Conservation (phyloP, 1,140 invertebrate genomes). For the Caenorhabditis briggsae region DNA sequence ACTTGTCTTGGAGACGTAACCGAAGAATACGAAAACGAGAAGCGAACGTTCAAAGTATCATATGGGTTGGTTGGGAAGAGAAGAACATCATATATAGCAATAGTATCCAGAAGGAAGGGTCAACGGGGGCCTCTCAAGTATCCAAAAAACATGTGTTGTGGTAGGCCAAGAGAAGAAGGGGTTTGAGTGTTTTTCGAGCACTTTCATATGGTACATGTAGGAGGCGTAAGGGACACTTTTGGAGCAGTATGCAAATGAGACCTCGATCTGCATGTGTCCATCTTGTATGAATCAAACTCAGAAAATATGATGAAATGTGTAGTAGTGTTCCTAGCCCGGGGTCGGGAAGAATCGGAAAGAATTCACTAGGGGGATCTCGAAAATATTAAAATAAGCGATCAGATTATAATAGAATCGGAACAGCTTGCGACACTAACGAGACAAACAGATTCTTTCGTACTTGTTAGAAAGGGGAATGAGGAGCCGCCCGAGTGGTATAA, state of each 20-base stretch:
- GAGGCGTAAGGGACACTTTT: background rate
- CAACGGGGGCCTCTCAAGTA: slow-evolving; percentile 11
- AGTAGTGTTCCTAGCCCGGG: background rate
- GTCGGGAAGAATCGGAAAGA: background rate
- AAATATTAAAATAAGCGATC: slow-evolving; percentile 48
- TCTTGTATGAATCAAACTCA: slow-evolving; percentile 51
- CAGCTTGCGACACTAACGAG: slow-evolving; percentile 50
- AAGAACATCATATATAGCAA: background rate
- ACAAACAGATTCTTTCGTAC: background rate
- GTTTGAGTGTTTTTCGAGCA: slow-evolving; percentile 48
- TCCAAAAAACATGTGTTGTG: slow-evolving; percentile 50
- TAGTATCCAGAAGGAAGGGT: slow-evolving; percentile 30
- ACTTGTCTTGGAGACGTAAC: slow-evolving; percentile 50
- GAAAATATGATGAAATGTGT: slow-evolving; percentile 52
- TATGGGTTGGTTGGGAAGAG: slow-evolving; percentile 14
- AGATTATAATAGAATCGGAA: slow-evolving; percentile 51
- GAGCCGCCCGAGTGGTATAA: background rate
- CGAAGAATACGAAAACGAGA: slow-evolving; percentile 2
- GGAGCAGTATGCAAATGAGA: slow-evolving; percentile 50
- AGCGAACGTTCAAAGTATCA: slow-evolving; percentile 43
- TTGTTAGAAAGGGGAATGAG: background rate
- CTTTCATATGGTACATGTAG: slow-evolving; percentile 44
- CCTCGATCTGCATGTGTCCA: slow-evolving; percentile 7
- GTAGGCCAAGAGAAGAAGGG: background rate
- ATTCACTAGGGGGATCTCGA: slow-evolving; percentile 10